These are phyloP conservation scores for Anarsia innoxiella DNA, from an alignment of 2,888 invertebrate genomes.

Conservation along the genomic window DNA sequence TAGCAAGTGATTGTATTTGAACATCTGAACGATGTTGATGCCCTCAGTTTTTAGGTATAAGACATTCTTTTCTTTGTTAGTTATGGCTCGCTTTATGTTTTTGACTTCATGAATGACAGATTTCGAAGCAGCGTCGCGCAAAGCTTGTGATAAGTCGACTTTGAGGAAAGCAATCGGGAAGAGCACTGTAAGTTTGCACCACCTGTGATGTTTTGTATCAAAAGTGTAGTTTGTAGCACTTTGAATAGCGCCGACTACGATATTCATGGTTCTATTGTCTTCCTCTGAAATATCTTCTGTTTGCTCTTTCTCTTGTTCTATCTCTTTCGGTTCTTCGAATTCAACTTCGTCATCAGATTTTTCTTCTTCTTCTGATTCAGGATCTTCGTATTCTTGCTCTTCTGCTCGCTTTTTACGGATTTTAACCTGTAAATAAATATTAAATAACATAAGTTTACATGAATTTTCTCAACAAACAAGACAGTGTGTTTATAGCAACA, in stretches of 20 bases:
- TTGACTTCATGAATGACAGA: conserved; percentile 87
- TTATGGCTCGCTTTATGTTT: conserved; percentile 89
- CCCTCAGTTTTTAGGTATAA: conserved; percentile 94
- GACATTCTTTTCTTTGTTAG: conserved; percentile 79
- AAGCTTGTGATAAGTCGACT: conserved; percentile 84
- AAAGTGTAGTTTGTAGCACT: conserved; percentile 80
- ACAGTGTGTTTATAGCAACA: neutral
- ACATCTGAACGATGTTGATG: conserved; percentile 94
- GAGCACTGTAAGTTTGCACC: conserved; percentile 89
- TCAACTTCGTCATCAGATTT: conserved; percentile 67
- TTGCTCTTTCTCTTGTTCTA: conserved; percentile 37
- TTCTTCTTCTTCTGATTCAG: conserved; percentile 76
- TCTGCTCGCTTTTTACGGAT: conserved; percentile 73
- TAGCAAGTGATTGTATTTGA: conserved; percentile 83
- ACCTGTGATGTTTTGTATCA: conserved; percentile 83
- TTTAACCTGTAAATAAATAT: conserved; percentile 48
- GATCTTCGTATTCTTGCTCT: conserved; percentile 81
- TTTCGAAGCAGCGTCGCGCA: conserved; percentile 80
- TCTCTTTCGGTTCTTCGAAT: conserved; percentile 38
- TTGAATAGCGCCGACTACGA: conserved; percentile 52
- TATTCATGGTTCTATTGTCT: conserved; percentile 44
- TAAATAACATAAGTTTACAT: neutral
- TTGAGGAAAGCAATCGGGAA: conserved; percentile 69
- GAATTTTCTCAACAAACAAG: neutral
- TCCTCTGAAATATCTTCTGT: conserved; percentile 31